phyloP scores from a whole-genome alignment of 2,113 vertebrate species.

The Rhinolophus sinicus region DNA sequence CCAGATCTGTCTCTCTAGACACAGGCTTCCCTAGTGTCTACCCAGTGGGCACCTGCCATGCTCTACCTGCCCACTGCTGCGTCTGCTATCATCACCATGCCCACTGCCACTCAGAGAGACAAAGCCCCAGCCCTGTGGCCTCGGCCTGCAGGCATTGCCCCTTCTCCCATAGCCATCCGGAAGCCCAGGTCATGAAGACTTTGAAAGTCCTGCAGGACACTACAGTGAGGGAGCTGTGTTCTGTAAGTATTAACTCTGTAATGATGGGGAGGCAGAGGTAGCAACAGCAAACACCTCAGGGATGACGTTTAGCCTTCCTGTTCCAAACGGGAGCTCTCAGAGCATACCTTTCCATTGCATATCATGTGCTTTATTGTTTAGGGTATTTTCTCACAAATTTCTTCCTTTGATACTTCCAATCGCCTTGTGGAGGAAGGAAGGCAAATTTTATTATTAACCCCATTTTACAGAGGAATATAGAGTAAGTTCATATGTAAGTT shows the following conservation, averaged over 20 bases:
- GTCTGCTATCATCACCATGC: conserved; percentile 45
- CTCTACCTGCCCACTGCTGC: background rate
- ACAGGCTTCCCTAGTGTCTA: conserved; percentile 1
- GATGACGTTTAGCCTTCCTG: background rate
- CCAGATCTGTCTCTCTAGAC: conserved; percentile 82
- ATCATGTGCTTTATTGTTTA: background rate
- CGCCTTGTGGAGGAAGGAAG: background rate
- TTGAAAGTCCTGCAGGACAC: conserved; percentile 68
- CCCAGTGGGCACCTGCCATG: fast-evolving
- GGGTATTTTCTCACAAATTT: background rate
- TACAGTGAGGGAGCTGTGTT: conserved; percentile 41
- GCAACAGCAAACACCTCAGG: fast-evolving
- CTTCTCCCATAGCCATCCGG: background rate
- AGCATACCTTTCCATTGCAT: background rate
- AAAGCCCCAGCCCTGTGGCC: background rate
- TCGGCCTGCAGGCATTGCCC: background rate
- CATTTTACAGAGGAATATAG: background rate
- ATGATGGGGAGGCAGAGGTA: background rate
- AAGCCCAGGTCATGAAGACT: conserved; percentile 64
- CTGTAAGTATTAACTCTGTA: conserved; percentile 73
- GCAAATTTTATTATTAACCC: background rate
- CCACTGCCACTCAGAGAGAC: background rate
- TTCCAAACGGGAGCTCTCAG: background rate
- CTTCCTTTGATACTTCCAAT: background rate
- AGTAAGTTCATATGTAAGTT: background rate